Evolutionary conservation across 2,888 invertebrate genomes (phyloP).

Genomic region (Folsomia candida): DNA sequence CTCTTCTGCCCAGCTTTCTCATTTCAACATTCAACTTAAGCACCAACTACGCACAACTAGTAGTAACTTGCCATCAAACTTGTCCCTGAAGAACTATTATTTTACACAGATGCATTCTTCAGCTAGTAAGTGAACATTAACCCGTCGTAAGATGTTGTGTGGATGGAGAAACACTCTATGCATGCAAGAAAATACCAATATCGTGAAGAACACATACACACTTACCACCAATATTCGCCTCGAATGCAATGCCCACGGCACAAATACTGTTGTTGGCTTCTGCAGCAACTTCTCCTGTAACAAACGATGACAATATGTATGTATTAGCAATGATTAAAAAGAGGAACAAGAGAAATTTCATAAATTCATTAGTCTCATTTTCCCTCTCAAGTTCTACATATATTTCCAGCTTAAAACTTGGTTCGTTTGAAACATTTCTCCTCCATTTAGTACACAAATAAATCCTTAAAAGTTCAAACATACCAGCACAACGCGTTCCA

Average conservation of each 20-base stretch:
- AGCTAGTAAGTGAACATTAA: neutral
- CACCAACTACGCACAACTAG: neutral
- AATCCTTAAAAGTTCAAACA: too few species aligned
- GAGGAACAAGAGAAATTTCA: too few species aligned
- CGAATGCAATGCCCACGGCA: slow-evolving; percentile 93
- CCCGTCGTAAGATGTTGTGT: neutral
- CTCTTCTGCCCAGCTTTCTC: neutral
- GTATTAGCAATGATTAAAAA: too few species aligned
- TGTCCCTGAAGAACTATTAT: slow-evolving; percentile 1
- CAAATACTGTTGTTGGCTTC: slow-evolving; percentile 94
- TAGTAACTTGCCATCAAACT: neutral
- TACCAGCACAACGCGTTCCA: slow-evolving; percentile 77
- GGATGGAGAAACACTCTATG: neutral
- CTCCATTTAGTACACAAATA: too few species aligned
- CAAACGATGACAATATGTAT: too few species aligned
- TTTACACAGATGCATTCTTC: neutral
- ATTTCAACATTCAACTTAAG: neutral
- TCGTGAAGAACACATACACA: neutral
- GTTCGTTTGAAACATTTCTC: too few species aligned
- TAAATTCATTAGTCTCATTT: too few species aligned
- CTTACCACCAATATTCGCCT: slow-evolving; percentile 86
- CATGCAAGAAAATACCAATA: neutral
- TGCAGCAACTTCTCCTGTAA: slow-evolving; percentile 95
- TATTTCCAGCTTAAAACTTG: too few species aligned
- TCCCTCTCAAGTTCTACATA: too few species aligned